Evolutionary conservation across 1,140 invertebrate genomes (phyloP), one percentile per base, ranked within the genome.

Genomic region (Drosophila paulistorum): DNA sequence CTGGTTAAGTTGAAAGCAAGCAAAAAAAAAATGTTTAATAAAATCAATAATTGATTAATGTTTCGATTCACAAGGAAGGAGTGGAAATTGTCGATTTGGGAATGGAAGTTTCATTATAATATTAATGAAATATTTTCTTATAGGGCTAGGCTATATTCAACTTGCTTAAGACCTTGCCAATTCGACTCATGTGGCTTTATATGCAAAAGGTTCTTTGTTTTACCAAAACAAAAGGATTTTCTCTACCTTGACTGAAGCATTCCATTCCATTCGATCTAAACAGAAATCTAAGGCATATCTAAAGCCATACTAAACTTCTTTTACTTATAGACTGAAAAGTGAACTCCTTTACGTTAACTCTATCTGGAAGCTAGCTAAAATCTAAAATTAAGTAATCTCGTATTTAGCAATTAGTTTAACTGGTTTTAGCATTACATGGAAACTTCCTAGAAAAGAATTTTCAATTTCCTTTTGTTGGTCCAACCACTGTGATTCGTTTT

Each of bases 401-500:
- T 10, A 10, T 23, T 20, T 51, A 23, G 45, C 45, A 20, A 51
- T 23, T 48, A 17, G 26, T 35, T 33, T 10, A 37, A 30, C n/a
- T 57, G 9, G 48, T 68, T 62, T 2, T 1, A 11, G 35, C 11
- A 26, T 33, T 45, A 55, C n/a, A 35, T 17, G 2, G 7, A n/a
- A 59, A 59, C n/a, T 59, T 59, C 33, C 33, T 37, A 17, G 30
- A 59, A 37, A 59, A 17, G 14, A 59, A 59, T 59, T 59, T 59
- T 20, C 33, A 26, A 41, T 55, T 68, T 26, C 35, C 30, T 23
- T 66, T 66, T 55, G 55, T 60, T 14, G 39, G 42, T 45, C 42
- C n/a, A 48, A 67, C 75, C 72, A 71, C 41, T 58, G 71, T 74
- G 75, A 37, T 37, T 20, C 48, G 13, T 2, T 54, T 57, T 57